Evolutionary conservation across 2,888 invertebrate genomes (phyloP).

Genomic region (Mythimna ferrago): DNA sequence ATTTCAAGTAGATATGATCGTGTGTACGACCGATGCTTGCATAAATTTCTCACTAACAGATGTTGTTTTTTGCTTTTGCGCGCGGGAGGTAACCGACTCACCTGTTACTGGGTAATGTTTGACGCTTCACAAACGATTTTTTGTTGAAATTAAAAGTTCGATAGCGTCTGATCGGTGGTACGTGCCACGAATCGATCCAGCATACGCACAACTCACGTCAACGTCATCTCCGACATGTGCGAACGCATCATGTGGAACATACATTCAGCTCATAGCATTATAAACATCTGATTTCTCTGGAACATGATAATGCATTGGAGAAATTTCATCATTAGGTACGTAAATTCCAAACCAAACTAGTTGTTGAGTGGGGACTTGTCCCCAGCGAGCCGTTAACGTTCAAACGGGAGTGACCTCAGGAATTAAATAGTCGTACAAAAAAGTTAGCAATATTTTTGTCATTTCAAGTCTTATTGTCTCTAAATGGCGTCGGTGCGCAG

Average conservation of each 20-base stretch:
- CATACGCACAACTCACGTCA: slow-evolving; percentile 50
- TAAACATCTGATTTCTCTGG: slow-evolving; percentile 41
- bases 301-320: slow-evolving; percentile 36
- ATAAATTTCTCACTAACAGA: slow-evolving; percentile 84
- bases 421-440: slow-evolving; percentile 57
- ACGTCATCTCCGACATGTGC: slow-evolving; percentile 46
- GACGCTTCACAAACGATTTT: slow-evolving; percentile 79
- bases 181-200: slow-evolving; percentile 75
- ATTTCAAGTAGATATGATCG: slow-evolving; percentile 89
- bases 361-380: slow-evolving; percentile 48
- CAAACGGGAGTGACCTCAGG: slow-evolving; percentile 51
- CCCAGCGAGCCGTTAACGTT: slow-evolving; percentile 53
- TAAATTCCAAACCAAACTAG: slow-evolving; percentile 57
- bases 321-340: slow-evolving; percentile 50
- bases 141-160: slow-evolving; percentile 87
- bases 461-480: slow-evolving; percentile 65
- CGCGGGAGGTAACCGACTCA: slow-evolving; percentile 84
- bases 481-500: slow-evolving; percentile 72
- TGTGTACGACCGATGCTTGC: slow-evolving; percentile 83
- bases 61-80: slow-evolving; percentile 82
- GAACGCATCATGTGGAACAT: slow-evolving; percentile 40
- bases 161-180: slow-evolving; percentile 77
- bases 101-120: slow-evolving; percentile 84
- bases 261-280: slow-evolving; percentile 25
- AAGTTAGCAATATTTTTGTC: slow-evolving; percentile 59